Base-by-base conservation (phyloP, 2,888 invertebrate species). In the Ellobium chinense region DNA sequence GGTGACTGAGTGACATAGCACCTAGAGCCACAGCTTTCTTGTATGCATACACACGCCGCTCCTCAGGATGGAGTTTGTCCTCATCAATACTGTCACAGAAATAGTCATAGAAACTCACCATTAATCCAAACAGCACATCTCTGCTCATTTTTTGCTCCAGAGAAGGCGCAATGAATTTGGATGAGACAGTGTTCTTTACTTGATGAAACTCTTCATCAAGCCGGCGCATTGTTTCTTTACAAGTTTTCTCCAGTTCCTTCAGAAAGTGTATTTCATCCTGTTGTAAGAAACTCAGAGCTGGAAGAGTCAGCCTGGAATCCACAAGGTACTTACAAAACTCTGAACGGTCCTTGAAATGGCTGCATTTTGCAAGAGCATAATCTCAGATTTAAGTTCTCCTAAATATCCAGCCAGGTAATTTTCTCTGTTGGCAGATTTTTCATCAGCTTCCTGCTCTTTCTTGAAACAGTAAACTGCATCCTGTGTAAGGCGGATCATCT, bases 141-240 rank as follows among this genome's bases (percentile, higher is more conserved):
- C 9, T 12, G 5, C 29, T 21, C 29, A 4, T 65, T 12, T 31
- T 7, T 46, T 7, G 18, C 7, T 46, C 46, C 7, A 46, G 7
- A 18, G 46, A 12, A 18, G 9, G 7, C 18, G 46, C 46, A 7
- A 7, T 46, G 46, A 46, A 12, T 46, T 18, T 46, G 46, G 18
- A 46, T 12, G 7, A 12, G 9, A 46, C 46, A 46, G 46, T 27
- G 4, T 31, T 14, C 29, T 27, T 27, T 12, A 65, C 31, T 65
- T 65, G 65, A 9, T 29, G 29, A 31, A 29, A 65, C 29, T 65
- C 29, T 65, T 65, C 65, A 65, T 65, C 65, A 24, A 65, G 9
- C 9, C 21, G 12, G 21, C 65, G 27, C 27, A 65, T 27, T 4
- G 65, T 65, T 14, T 65, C 14, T 31, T 24, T 65, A 31, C 21